A percentile compares a stretch with the other conserved stretches of the same genome.
phyloP scores from a whole-genome alignment of 2,888 invertebrate species.

The Drosophila neonasuta region DNA sequence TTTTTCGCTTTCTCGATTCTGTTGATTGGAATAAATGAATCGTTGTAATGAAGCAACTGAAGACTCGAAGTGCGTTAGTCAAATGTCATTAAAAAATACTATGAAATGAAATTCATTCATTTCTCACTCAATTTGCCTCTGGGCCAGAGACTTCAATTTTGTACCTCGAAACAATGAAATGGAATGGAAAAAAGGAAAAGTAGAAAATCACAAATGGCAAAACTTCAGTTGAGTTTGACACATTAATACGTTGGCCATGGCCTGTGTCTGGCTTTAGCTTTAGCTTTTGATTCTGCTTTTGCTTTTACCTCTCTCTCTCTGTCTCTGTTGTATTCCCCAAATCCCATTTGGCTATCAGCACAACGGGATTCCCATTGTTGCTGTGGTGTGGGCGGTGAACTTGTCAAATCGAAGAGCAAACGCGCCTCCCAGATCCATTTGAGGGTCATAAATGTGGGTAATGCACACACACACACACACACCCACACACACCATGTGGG shows the following conservation, averaged over 20 bases:
- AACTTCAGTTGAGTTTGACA: constrained; percentile 56
- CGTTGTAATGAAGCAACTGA: constrained; percentile 18
- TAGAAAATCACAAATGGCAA: constrained; percentile 40
- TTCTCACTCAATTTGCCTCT: not conserved
- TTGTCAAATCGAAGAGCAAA: constrained; percentile 44
- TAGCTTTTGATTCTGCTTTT: too few relatives aligned
- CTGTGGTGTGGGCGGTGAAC: not conserved
- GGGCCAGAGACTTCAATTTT: constrained; percentile 10
- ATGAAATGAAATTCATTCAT: constrained; percentile 27
- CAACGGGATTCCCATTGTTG: constrained; percentile 10
- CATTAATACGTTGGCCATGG: constrained; percentile 51
- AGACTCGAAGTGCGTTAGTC: constrained; percentile 14
- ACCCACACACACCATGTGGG: too few relatives aligned
- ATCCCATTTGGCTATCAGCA: constrained; percentile 74
- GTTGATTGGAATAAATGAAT: constrained; percentile 27
- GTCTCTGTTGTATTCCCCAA: constrained; percentile 57
- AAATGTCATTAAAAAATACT: constrained; percentile 35
- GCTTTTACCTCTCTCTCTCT: too few relatives aligned
- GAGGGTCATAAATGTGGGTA: constrained; percentile 63
- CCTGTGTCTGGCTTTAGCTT: not conserved
- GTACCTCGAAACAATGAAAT: constrained; percentile 1
- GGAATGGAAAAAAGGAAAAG: constrained; percentile 30
- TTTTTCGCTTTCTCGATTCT: constrained; percentile 5
- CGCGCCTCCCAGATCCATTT: constrained; percentile 36
- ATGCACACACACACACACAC: constrained; percentile 11